A percentile compares a stretch with the other conserved stretches of the same genome.
Conservation (phyloP, 1,140 invertebrate genomes). For the Lasioglossum albipes region DNA sequence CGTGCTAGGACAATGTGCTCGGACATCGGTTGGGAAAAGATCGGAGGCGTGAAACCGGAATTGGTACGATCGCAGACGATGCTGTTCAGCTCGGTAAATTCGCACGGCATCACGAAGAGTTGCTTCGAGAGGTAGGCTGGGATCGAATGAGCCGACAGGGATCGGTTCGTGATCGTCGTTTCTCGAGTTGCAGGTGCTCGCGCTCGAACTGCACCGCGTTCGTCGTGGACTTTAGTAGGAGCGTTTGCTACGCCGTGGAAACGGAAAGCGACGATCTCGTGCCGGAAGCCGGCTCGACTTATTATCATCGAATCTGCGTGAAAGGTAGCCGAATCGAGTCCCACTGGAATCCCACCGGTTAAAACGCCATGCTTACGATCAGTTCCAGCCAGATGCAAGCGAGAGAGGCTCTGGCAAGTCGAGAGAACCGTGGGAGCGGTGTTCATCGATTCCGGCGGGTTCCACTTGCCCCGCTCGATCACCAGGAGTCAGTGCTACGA, state of each 20-base stretch:
- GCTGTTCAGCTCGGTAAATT: conserved; percentile 64
- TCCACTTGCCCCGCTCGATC: conserved; percentile 49
- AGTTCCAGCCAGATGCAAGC: conserved; percentile 66
- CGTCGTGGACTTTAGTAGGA: conserved; percentile 70
- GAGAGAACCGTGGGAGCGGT: conserved; percentile 71
- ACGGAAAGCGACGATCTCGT: conserved; percentile 65
- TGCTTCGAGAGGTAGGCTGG: conserved; percentile 70
- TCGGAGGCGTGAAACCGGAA: conserved; percentile 70
- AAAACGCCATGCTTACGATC: neutral
- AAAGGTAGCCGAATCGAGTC: conserved; percentile 58
- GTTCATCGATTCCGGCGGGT: conserved; percentile 65
- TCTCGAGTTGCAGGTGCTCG: conserved; percentile 62
- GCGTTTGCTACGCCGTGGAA: conserved; percentile 68
- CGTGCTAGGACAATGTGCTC: conserved; percentile 30
- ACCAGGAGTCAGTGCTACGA: conserved; percentile 70
- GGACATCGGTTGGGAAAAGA: conserved; percentile 71
- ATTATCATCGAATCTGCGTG: conserved; percentile 71
- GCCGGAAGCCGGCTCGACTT: conserved; percentile 69
- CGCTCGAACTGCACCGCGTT: conserved; percentile 71
- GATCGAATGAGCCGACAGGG: neutral
- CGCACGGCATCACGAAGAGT: conserved; percentile 67
- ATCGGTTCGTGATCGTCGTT: neutral
- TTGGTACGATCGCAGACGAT: conserved; percentile 45
- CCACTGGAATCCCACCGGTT: no score
- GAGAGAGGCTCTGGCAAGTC: conserved; percentile 70